Conservation (phyloP, 1,140 invertebrate genomes). For the Cotesia typhae region DNA sequence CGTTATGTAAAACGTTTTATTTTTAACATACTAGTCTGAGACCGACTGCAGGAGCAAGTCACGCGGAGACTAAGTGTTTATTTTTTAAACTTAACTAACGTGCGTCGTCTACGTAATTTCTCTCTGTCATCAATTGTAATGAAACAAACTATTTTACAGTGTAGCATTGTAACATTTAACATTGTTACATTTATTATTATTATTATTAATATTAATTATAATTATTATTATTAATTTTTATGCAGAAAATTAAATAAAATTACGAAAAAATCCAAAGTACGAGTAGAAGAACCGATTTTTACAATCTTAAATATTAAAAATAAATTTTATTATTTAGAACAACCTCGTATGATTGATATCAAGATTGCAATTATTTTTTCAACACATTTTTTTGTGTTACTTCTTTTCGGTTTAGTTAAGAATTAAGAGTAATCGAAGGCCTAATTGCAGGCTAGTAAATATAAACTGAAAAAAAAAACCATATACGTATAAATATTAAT, state of each 20-base stretch:
- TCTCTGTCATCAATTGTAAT: no score
- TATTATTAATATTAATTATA: no score
- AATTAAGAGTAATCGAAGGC: conserved; percentile 37
- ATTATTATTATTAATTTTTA: no score
- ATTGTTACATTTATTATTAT: no score
- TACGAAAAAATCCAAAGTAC: no score
- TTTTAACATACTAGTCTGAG: conserved; percentile 6
- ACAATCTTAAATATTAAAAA: no score
- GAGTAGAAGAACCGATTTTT: no score
- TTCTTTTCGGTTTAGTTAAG: no score
- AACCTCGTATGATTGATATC: not conserved
- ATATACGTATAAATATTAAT: conserved; percentile 33
- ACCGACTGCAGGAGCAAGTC: not conserved
- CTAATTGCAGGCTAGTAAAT: conserved; percentile 46
- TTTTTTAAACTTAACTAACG: conserved; percentile 3
- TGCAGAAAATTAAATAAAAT: no score
- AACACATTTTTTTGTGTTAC: not conserved
- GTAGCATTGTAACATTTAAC: no score
- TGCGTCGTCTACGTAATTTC: not conserved
- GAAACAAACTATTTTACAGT: no score
- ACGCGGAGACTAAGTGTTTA: not conserved
- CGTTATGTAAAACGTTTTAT: not conserved
- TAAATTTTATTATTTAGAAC: not conserved
- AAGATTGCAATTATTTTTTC: conserved; percentile 8
- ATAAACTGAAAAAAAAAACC: conserved; percentile 38